phyloP scores from a whole-genome alignment of 2,888 invertebrate species.

The Synanthedon tipuliformis region DNA sequence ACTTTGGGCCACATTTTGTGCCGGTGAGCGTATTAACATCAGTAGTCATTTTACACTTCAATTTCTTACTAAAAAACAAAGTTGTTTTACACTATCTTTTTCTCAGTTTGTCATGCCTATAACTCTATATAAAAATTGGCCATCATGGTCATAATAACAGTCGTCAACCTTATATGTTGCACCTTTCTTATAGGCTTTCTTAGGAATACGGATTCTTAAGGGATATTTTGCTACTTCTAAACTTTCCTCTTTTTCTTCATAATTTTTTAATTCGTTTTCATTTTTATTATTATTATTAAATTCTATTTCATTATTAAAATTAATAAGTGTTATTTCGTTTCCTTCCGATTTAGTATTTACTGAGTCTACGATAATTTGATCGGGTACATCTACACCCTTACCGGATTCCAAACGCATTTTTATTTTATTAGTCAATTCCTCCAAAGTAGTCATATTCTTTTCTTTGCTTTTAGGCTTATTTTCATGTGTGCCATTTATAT shows the following conservation, averaged over 20 bases:
- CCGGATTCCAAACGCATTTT: constrained; percentile 42
- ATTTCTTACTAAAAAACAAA: no score
- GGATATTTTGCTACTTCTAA: constrained; percentile 51
- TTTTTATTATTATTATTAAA: constrained; percentile 16
- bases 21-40: no score
- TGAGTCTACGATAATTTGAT: constrained; percentile 40
- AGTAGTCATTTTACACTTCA: not conserved
- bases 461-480: constrained; percentile 20
- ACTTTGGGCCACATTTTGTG: no score
- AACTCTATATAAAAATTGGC: constrained; percentile 82
- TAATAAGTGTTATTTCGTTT: constrained; percentile 15
- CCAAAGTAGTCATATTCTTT: constrained; percentile 32
- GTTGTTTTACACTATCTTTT: no score
- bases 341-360: constrained; percentile 10
- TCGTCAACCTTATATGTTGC: constrained; percentile 81
- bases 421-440: constrained; percentile 42
- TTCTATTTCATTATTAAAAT: constrained; percentile 27
- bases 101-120: constrained; percentile 70
- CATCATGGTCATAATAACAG: constrained; percentile 85
- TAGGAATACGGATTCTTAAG: constrained; percentile 77
- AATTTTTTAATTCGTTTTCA: constrained; percentile 19
- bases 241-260: constrained; percentile 23
- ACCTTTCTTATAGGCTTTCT: constrained; percentile 71
- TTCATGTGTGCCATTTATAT: not conserved
- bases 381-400: constrained; percentile 32